phyloP scores from a whole-genome alignment of 92 coral and sea anemone genomes.

The Diadumene lineata region DNA sequence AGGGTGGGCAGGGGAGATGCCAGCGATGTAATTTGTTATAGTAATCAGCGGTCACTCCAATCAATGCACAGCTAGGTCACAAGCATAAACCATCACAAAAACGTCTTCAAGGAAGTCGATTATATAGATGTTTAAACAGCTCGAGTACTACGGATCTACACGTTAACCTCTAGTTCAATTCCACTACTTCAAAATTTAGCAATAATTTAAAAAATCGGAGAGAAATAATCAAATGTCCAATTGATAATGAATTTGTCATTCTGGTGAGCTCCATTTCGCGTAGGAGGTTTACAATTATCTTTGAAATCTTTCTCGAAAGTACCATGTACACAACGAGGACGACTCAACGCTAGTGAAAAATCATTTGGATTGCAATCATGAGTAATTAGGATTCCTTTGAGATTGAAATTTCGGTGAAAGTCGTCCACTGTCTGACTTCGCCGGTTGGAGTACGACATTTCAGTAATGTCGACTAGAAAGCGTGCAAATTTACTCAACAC shows the following conservation, averaged over 20 bases:
- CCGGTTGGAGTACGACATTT: background rate
- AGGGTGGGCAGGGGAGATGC: slow-evolving; percentile 2
- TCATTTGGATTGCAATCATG: background rate
- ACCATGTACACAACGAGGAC: background rate
- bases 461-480: slow-evolving; percentile 17
- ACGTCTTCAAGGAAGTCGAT: slow-evolving; percentile 22
- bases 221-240: background rate
- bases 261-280: too few species aligned
- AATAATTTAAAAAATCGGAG: background rate
- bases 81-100: slow-evolving; percentile 25
- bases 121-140: background rate
- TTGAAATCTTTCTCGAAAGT: background rate
- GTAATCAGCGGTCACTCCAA: slow-evolving; percentile 15
- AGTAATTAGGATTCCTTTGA: background rate
- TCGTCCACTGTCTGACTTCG: background rate
- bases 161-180: background rate
- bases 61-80: slow-evolving; percentile 45
- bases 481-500: slow-evolving; percentile 29
- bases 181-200: background rate
- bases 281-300: background rate
- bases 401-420: background rate
- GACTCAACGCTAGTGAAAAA: background rate
- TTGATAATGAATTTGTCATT: background rate
- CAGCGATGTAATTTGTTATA: slow-evolving; percentile 34
- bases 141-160: background rate